Base-by-base conservation (phyloP, 2,113 vertebrate species). In the Leiothrix lutea region DNA sequence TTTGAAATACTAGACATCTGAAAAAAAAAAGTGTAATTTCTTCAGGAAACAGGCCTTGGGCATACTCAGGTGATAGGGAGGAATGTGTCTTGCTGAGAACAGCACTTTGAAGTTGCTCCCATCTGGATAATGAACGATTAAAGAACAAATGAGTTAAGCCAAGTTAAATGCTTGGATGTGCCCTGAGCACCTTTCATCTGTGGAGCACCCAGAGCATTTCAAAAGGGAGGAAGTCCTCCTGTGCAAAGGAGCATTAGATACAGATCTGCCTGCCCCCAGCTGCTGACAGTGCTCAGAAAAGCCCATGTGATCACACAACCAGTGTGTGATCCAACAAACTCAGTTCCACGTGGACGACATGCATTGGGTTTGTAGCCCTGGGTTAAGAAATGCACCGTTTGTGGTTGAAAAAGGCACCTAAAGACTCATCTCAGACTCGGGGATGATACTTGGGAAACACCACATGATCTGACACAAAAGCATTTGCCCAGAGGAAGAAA, bases 71-170 rank as follows among this genome's bases (percentile, higher is more conserved):
- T 44, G 51, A 54, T 31, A 62, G 51, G 23, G 60, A 77, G 75
- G 60, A 89, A 87, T 0, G 5, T 12, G 24, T 29, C 77, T 78
- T 80, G 61, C 80, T 79, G 92, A 67, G 87, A 87, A 42, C 35
- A 67, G 75, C 38, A 31, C 69, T 89, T 62, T 81, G 69, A 89
- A 91, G 69, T 71, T 67, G 29, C 51, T 92, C 69, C 51, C 86
- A 89, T 58, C 26, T 60, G 86, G 67, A 86, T 78, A 81, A 92
- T 25, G 33, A 95, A 80, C 0, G 0, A 92, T 93, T 87, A 87
- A 65, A 69, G 92, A 93, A 61, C 84, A 94, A 92, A 95, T 77
- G 12, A 48, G 53, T 79, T 64, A 79, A 89, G 57, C 47, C 35
- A 74, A 69, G 81, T 48, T 67, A 80, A 91, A 88, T 4, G 14